Evolutionary conservation across 2,113 vertebrate genomes (phyloP).

Genomic region (Marcusenius ussheri): DNA sequence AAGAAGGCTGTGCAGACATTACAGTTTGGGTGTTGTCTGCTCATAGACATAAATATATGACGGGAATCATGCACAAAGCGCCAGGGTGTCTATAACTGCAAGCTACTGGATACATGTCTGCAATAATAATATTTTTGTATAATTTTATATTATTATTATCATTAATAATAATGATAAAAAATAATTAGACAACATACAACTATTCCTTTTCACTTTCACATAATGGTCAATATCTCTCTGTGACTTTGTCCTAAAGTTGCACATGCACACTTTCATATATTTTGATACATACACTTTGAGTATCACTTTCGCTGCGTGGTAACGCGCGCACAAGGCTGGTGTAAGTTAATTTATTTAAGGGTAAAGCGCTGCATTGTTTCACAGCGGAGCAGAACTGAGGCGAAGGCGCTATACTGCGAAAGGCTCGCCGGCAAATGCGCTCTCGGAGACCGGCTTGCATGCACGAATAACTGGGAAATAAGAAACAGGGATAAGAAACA

Average conservation of each 20-base stretch:
- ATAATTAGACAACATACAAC: neutral
- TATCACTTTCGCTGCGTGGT: neutral
- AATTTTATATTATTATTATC: neutral
- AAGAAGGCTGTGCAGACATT: neutral
- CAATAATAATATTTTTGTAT: neutral
- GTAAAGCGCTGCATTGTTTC: neutral
- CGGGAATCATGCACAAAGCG: neutral
- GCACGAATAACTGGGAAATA: conserved; percentile 4
- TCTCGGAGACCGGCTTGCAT: neutral
- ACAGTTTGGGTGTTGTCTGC: neutral
- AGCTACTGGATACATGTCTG: neutral
- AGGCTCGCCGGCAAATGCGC: neutral
- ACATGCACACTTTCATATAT: neutral
- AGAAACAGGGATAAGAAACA: neutral
- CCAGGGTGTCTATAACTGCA: neutral
- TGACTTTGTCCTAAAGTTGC: neutral
- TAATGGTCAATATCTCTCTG: neutral
- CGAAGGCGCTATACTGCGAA: neutral
- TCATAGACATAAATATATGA: neutral
- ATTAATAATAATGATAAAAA: neutral
- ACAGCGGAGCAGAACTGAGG: neutral
- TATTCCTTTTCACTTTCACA: neutral
- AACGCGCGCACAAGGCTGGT: neutral
- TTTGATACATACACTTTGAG: neutral
- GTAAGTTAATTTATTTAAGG: neutral